phyloP scores from a whole-genome alignment of 2,797 vertebrate genomes.

The Coccyzus lansbergi region DNA sequence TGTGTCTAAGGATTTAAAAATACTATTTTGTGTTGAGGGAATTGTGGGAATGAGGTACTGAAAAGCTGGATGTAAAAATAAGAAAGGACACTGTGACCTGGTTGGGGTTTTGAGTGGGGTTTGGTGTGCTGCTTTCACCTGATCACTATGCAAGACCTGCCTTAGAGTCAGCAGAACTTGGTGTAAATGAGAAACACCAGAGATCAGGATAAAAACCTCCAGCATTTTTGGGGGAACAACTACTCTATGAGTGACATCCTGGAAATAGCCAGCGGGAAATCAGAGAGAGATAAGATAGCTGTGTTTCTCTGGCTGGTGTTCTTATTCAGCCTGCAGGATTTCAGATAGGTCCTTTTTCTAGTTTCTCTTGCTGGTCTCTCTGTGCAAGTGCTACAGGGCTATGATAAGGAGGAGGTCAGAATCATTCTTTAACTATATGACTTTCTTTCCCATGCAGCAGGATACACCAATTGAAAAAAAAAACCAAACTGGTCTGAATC shows the following conservation, averaged over 20 bases:
- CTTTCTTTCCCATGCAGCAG: neutral
- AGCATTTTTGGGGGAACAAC: neutral
- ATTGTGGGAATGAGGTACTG: neutral
- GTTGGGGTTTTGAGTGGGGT: neutral
- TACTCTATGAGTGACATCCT: neutral
- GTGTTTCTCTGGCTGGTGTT: neutral
- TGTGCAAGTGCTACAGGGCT: constrained; percentile 10
- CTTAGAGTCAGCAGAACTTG: neutral
- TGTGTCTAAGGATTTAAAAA: neutral
- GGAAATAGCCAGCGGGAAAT: constrained; percentile 18
- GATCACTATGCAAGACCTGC: neutral
- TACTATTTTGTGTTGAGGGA: neutral
- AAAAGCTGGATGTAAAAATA: neutral
- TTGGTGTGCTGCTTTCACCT: neutral
- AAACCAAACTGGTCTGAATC: neutral
- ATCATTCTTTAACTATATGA: neutral
- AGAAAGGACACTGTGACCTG: neutral
- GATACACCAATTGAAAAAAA: neutral
- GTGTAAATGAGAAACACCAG: neutral
- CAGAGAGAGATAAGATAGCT: neutral
- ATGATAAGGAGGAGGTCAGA: constrained; percentile 24
- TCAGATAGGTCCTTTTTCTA: constrained; percentile 19
- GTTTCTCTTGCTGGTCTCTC: neutral
- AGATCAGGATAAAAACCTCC: constrained; percentile 1
- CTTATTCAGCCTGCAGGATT: neutral